Conservation (phyloP, 53 echinoderm and acorn worm genomes). For the Crossaster papposus region DNA sequence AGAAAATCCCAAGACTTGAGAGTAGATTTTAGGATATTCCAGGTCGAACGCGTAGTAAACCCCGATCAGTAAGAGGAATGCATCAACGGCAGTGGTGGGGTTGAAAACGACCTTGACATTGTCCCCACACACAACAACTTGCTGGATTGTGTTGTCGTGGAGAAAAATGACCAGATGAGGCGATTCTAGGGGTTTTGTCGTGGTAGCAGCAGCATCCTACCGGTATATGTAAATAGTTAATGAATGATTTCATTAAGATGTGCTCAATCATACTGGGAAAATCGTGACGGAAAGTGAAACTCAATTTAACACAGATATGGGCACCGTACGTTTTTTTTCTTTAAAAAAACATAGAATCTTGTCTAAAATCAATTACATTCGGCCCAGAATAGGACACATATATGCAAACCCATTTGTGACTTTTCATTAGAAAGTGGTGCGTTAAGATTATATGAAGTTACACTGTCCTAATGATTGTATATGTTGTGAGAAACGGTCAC, state of each 20-base stretch:
- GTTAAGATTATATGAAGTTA: too few species aligned
- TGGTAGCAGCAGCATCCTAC: constrained; percentile 43
- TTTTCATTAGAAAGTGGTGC: too few species aligned
- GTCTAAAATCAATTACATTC: too few species aligned
- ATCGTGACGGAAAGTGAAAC: background rate
- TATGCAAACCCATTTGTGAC: too few species aligned
- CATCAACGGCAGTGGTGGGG: constrained; percentile 19
- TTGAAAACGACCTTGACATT: background rate
- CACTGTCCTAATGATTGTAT: too few species aligned
- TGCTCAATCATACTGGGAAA: constrained; percentile 1
- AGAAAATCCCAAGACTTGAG: constrained; percentile 24
- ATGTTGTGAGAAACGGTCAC: too few species aligned
- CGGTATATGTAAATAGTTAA: constrained; percentile 9
- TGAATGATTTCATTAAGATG: constrained; percentile 17
- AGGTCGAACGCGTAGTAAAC: constrained; percentile 32
- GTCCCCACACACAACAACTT: constrained; percentile 46
- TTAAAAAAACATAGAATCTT: too few species aligned
- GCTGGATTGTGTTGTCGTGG: constrained; percentile 20
- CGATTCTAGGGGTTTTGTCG: constrained; percentile 26
- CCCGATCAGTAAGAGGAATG: constrained; percentile 19
- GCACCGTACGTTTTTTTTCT: too few species aligned
- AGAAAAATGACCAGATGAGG: constrained; percentile 26
- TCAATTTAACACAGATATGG: background rate
- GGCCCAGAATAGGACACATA: too few species aligned
- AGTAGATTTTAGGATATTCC: constrained; percentile 40